Evolutionary conservation across 2,888 invertebrate genomes (phyloP).

Genomic region (Caradrina clavipalpis): DNA sequence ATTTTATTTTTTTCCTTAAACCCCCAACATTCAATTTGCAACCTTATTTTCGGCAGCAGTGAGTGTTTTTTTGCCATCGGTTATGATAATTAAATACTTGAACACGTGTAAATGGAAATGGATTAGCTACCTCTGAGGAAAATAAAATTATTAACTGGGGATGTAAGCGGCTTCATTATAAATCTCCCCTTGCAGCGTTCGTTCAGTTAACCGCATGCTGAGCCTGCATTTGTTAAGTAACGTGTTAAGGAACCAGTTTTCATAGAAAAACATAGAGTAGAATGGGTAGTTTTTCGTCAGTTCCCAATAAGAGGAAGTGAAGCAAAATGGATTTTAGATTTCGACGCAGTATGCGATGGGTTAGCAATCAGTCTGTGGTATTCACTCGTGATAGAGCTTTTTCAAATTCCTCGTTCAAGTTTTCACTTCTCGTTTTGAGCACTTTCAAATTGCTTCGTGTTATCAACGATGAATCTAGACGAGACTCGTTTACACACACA

Average conservation of each 20-base stretch:
- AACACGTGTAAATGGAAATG: slow-evolving; percentile 66
- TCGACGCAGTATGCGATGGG: slow-evolving; percentile 33
- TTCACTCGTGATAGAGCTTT: slow-evolving; percentile 32
- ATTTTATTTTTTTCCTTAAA: slow-evolving; percentile 56
- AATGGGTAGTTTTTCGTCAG: slow-evolving; percentile 24
- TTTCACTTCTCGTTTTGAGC: slow-evolving; percentile 18
- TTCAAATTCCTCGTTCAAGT: slow-evolving; percentile 35
- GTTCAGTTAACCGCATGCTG: slow-evolving; percentile 49
- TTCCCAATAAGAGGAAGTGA: slow-evolving; percentile 33
- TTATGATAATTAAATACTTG: slow-evolving; percentile 44
- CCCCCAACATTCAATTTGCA: slow-evolving; percentile 30
- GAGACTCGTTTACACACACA: background rate
- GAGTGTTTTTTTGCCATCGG: slow-evolving; percentile 15
- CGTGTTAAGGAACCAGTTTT: slow-evolving; percentile 34
- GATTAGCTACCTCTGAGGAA: slow-evolving; percentile 63
- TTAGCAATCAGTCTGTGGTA: slow-evolving; percentile 46
- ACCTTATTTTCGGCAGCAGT: slow-evolving; percentile 21
- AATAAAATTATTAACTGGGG: slow-evolving; percentile 64
- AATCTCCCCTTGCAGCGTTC: slow-evolving; percentile 41
- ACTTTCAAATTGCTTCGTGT: slow-evolving; percentile 30
- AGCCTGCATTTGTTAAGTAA: slow-evolving; percentile 35
- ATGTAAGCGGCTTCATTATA: slow-evolving; percentile 60
- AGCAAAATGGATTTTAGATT: slow-evolving; percentile 49
- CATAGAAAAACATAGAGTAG: slow-evolving; percentile 31
- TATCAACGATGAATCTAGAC: slow-evolving; percentile 1